Evolutionary conservation across 1,140 invertebrate species (phyloP).

Genomic region (Anastatus disparis): DNA sequence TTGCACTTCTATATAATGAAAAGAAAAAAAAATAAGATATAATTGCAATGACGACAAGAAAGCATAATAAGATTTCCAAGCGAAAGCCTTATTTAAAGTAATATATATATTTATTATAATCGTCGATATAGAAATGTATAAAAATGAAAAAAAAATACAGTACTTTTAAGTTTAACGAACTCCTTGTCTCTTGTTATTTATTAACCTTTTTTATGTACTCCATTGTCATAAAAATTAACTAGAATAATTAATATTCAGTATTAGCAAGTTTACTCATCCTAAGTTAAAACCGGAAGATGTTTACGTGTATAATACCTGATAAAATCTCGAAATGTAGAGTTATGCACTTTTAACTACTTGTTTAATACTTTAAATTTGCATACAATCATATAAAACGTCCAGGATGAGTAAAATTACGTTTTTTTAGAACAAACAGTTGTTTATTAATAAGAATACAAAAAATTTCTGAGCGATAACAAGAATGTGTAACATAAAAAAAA

Average conservation of each 20-base stretch:
- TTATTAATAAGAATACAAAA: neutral
- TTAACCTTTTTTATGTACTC: too few relatives aligned
- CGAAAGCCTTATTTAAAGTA: slow-evolving; percentile 1
- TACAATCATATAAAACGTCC: neutral
- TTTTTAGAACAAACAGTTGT: neutral
- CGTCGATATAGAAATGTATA: slow-evolving; percentile 17
- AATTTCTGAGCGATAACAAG: neutral
- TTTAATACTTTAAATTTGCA: neutral
- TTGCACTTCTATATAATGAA: too few relatives aligned
- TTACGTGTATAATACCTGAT: too few relatives aligned
- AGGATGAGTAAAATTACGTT: too few relatives aligned
- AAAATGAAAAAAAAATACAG: slow-evolving; percentile 13
- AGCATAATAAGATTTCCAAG: neutral
- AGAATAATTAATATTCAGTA: too few relatives aligned
- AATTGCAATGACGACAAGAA: neutral
- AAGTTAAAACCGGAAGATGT: neutral
- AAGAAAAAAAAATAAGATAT: too few relatives aligned
- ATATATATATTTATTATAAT: slow-evolving; percentile 37
- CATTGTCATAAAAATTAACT: too few relatives aligned
- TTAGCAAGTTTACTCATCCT: neutral
- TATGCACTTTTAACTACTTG: neutral
- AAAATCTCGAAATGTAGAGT: neutral
- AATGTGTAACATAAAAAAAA: too few relatives aligned
- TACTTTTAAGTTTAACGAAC: slow-evolving; percentile 28
- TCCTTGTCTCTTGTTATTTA: slow-evolving; percentile 24